These are phyloP conservation scores for Drosophila kuntzei DNA, from an alignment of 2,888 invertebrate species.

Conservation along the genomic window DNA sequence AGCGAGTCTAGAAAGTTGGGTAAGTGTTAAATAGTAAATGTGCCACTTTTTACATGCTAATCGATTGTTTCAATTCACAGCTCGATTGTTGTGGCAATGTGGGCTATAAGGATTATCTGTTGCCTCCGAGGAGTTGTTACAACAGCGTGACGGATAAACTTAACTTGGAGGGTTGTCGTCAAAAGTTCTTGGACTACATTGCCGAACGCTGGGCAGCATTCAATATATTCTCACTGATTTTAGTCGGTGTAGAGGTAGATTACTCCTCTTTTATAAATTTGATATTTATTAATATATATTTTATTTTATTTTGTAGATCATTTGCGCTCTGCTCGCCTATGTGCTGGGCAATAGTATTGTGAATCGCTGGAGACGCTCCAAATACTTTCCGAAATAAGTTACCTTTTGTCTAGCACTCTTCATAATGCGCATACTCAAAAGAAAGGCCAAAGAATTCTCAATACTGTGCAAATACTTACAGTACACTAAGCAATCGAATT, in stretches of 20 bases:
- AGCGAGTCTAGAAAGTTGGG: conserved; percentile 80
- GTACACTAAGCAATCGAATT: conserved; percentile 56
- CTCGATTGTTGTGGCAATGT: conserved; percentile 81
- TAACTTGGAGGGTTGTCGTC: conserved; percentile 79
- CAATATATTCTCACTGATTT: conserved; percentile 68
- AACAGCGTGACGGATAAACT: conserved; percentile 70
- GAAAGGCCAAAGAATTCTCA: conserved; percentile 79
- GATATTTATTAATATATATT: neutral
- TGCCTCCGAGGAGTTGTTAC: conserved; percentile 79
- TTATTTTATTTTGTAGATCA: conserved; percentile 58
- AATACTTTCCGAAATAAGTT: conserved; percentile 80
- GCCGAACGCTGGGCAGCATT: conserved; percentile 75
- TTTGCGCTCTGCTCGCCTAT: conserved; percentile 80
- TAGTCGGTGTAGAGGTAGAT: conserved; percentile 79
- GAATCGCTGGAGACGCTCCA: conserved; percentile 84
- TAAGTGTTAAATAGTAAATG: conserved; percentile 32
- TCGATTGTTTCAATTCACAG: conserved; percentile 36
- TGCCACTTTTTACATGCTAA: neutral
- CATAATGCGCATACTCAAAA: conserved; percentile 51
- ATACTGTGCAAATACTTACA: conserved; percentile 54
- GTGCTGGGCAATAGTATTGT: conserved; percentile 81
- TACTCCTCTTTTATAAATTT: neutral
- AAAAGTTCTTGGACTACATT: conserved; percentile 80
- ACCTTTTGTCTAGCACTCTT: conserved; percentile 20
- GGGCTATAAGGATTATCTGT: conserved; percentile 73